Conservation (phyloP, 2,888 invertebrate genomes). For the Drosophila neonasuta region DNA sequence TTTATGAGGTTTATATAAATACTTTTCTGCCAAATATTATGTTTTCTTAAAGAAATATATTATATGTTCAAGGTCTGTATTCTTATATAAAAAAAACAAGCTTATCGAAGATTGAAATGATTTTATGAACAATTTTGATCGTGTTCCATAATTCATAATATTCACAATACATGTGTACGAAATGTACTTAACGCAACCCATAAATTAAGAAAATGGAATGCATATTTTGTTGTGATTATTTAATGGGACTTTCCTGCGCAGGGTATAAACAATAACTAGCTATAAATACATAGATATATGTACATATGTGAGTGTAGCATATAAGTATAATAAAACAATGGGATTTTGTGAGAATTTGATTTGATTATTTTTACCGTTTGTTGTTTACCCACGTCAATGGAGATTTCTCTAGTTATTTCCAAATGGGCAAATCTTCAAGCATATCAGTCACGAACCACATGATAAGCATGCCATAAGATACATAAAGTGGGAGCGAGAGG, state of each 20-base stretch:
- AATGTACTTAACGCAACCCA: background rate
- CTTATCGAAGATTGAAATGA: too few relatives aligned
- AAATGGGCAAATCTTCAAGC: slow-evolving; percentile 39
- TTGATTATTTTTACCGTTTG: slow-evolving; percentile 47
- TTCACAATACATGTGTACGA: too few relatives aligned
- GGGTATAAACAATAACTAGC: slow-evolving; percentile 13
- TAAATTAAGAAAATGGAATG: background rate
- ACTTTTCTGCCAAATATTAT: too few relatives aligned
- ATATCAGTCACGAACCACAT: slow-evolving; percentile 61
- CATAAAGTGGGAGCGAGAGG: background rate
- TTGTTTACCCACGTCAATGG: slow-evolving; percentile 66
- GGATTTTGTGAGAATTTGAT: slow-evolving; percentile 45
- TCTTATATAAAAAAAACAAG: too few relatives aligned
- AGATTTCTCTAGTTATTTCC: slow-evolving; percentile 50
- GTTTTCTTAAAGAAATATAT: too few relatives aligned
- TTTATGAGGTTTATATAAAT: too few relatives aligned
- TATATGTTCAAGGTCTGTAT: too few relatives aligned
- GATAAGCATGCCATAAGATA: slow-evolving; percentile 37
- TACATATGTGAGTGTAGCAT: slow-evolving; percentile 5
- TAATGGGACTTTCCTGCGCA: slow-evolving; percentile 15
- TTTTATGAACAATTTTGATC: too few relatives aligned
- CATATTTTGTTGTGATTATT: background rate
- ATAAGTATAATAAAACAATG: slow-evolving; percentile 41
- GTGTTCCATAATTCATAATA: too few relatives aligned
- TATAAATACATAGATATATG: background rate